These are phyloP conservation scores for Taurulus bubalis DNA, from an alignment of 2,113 vertebrate genomes.

Conservation along the genomic window DNA sequence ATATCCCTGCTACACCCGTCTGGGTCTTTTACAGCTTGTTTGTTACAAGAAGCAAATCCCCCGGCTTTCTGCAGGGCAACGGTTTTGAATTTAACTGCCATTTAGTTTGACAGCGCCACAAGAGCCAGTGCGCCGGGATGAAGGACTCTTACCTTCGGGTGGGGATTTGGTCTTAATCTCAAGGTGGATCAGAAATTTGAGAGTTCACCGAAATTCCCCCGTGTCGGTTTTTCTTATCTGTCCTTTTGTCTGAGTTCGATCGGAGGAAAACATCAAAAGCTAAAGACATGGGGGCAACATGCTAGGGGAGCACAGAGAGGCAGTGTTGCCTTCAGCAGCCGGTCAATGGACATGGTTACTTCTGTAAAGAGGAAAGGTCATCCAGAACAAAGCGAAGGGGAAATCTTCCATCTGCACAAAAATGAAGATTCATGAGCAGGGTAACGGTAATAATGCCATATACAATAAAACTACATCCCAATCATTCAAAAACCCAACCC, in stretches of 20 bases:
- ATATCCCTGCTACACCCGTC: neutral
- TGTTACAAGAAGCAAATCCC: constrained; percentile 27
- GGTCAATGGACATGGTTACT: neutral
- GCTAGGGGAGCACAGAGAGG: constrained; percentile 1
- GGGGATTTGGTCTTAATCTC: constrained; percentile 43
- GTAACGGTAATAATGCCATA: neutral
- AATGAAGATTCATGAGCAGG: too few species aligned
- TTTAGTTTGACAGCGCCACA: neutral
- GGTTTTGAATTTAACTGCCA: constrained; percentile 12
- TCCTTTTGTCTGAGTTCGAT: constrained; percentile 12
- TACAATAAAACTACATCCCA: neutral
- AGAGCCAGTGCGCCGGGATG: neutral
- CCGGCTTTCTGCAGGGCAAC: constrained; percentile 20
- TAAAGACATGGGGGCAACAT: constrained; percentile 1
- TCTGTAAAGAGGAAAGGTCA: neutral
- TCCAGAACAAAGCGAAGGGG: neutral
- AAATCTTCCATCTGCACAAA: neutral
- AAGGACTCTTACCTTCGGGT: constrained; percentile 9
- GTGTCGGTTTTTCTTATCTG: neutral
- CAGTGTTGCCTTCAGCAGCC: neutral
- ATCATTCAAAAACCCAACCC: neutral
- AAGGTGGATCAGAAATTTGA: constrained; percentile 20
- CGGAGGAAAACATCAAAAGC: neutral
- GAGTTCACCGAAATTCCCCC: constrained; percentile 19
- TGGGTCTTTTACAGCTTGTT: neutral